Evolutionary conservation across 2,888 invertebrate genomes (phyloP), one percentile per base, ranked within the genome.

Genomic region (Holacanthella duospinosa): DNA sequence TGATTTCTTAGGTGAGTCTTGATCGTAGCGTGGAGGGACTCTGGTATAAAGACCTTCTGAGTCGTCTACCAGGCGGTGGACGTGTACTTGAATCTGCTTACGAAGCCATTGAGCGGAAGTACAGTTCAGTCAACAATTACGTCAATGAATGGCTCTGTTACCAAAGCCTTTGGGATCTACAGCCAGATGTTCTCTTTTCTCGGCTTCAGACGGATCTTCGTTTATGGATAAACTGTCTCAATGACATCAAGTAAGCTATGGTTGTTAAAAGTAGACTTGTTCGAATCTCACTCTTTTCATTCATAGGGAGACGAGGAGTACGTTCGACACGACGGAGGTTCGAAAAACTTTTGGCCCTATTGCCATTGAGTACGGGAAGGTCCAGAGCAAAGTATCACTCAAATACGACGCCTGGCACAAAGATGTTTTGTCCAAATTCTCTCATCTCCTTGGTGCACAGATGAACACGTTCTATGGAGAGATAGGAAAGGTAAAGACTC

Each of bases 371-470:
- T 99, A 95, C 80, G 93, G 94, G 12, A 97, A 99, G 79, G 99
- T 99, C 0, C 99, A 99, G 79, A 94, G 95, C 73, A 99, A 99
- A 79, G 97, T 99, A 0, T 93, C 95, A 0, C 80, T 99, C 65
- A 99, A 99, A 78, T 99, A 99, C 77, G 99, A 99, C 80, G 94
- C 96, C 0, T 97, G 97, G 96, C 99, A 99, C 78, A 99, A 99
- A 79, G 99, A 99, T 75, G 94, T 94, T 19, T 80, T 99, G 53
- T 89, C 93, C 75, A 97, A 96, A 80, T 99, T 99, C 79, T 97
- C 97, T 27, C 85, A 87, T 0, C 80, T 96, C 67, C 84, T 99
- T 59, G 93, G 94, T 43, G 90, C 88, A 62, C 95, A 97, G 79
- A 99, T 99, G 97, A 85, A 88, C 29, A 86, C 87, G 68, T 99